Base-by-base conservation (phyloP, 92 coral and sea anemone species). In the Palythoa caribaeorum region DNA sequence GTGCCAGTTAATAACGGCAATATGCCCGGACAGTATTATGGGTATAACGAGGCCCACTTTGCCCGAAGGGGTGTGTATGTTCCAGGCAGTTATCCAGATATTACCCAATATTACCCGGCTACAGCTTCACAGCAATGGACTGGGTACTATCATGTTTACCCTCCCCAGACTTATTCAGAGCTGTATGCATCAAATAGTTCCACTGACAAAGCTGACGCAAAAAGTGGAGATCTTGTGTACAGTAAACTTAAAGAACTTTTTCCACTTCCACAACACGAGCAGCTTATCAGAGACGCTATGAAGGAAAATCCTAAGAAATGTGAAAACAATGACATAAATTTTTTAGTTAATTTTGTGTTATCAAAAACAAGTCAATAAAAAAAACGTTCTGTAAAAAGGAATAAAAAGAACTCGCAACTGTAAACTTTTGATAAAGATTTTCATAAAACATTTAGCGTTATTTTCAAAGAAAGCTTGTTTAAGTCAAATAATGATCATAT, bases 101-200 rank as follows among this genome's bases (percentile, higher is more conserved):
- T 65, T 14, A 63, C 76, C 21, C 16, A 20, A 52, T 80, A 81
- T 81, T 81, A 81, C 76, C 86, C 83, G 5, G 65, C 65, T 20
- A 9, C 36, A 5, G n/a, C 85, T n/a, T 35, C 73, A 2, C 86
- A 81, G 40, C 86, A 81, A 52, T 81, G 86, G 86, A 65, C 60
- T 17, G 86, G 86, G 0, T 81, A 66, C 66, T 81, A 81, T 28
- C 28, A 28, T 2, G 54, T 66, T n/a, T 66, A 59, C 59, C 60
- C 86, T 3, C 35, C 76, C 5, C 86, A 53, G 19, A 15, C 50
- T 15, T 81, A 65, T 68, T 14, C 60, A 6, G 52, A 81, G 12
- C 35, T 66, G 12, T 81, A 81, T 28, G 38, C 60, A 12, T 17
- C 86, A 53, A 60, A 71, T n/a, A 57, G 6, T 51, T 38, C 70